A percentile compares a stretch with the other conserved stretches of the same genome.
Conservation (phyloP, 2,113 vertebrate species). For the Ptilonorhynchus violaceus region DNA sequence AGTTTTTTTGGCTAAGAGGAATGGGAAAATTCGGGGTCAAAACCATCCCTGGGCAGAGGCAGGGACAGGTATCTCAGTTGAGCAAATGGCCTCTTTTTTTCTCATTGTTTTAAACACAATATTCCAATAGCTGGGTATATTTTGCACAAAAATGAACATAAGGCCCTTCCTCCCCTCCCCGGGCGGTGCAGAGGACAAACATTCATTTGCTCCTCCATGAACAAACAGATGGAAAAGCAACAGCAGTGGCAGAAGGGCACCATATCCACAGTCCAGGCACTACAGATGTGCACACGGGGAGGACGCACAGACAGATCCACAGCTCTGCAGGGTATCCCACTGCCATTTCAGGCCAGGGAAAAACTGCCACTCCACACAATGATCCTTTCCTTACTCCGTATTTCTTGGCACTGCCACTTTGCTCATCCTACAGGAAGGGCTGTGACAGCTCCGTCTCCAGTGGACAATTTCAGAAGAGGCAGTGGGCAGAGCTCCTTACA, state of each 20-base stretch:
- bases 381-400: not conserved
- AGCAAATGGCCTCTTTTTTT: not conserved
- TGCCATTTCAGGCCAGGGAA: not conserved
- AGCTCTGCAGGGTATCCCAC: not conserved
- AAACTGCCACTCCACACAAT: accelerated
- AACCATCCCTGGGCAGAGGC: not conserved
- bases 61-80: not conserved
- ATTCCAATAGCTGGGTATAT: not conserved
- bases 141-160: not conserved
- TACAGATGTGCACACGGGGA: accelerated
- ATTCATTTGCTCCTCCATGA: not conserved
- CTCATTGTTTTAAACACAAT: accelerated
- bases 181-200: not conserved
- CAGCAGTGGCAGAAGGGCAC: not conserved
- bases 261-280: accelerated
- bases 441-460: not conserved
- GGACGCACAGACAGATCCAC: not conserved
- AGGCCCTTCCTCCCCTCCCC: not conserved
- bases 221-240: not conserved
- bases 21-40: not conserved
- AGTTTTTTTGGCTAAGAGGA: not conserved
- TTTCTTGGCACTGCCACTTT: not conserved
- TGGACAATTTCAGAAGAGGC: not conserved
- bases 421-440: not conserved
- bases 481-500: not conserved